These are phyloP conservation scores for Scelioninae gen. 2 DNA, from an alignment of 2,888 invertebrate genomes.

Conservation along the genomic window DNA sequence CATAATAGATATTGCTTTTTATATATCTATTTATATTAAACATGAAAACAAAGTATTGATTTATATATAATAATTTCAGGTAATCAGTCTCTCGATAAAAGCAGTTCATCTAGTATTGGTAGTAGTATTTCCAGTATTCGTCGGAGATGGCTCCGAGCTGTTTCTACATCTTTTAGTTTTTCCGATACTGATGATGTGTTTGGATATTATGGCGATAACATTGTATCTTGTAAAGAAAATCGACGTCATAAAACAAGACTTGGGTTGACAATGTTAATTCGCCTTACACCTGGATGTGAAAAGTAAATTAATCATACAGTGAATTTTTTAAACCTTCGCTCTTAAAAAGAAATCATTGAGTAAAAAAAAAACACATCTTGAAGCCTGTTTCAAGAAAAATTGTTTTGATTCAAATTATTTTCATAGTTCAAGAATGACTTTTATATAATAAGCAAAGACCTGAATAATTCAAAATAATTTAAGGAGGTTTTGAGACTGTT, in stretches of 20 bases:
- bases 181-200: slow-evolving; percentile 72
- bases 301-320: slow-evolving; percentile 70
- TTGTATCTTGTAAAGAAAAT: slow-evolving; percentile 31
- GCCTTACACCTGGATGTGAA: slow-evolving; percentile 78
- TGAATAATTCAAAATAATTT: too few species aligned
- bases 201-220: slow-evolving; percentile 65
- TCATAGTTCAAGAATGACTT: too few species aligned
- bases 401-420: too few species aligned
- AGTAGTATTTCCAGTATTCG: slow-evolving; percentile 78
- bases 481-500: too few species aligned
- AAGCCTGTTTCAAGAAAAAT: too few species aligned
- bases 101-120: slow-evolving; percentile 68
- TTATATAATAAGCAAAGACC: too few species aligned
- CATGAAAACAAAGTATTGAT: too few species aligned
- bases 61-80: slow-evolving; percentile 64
- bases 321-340: too few species aligned
- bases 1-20: too few species aligned
- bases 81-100: slow-evolving; percentile 71
- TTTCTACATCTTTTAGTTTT: slow-evolving; percentile 78
- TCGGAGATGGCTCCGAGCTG: slow-evolving; percentile 77
- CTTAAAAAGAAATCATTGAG: too few species aligned
- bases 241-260: slow-evolving; percentile 77
- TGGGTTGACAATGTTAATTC: slow-evolving; percentile 82
- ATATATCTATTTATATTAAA: too few species aligned
- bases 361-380: too few species aligned